phyloP scores from a whole-genome alignment of 2,797 vertebrate species.

The Picus viridis region DNA sequence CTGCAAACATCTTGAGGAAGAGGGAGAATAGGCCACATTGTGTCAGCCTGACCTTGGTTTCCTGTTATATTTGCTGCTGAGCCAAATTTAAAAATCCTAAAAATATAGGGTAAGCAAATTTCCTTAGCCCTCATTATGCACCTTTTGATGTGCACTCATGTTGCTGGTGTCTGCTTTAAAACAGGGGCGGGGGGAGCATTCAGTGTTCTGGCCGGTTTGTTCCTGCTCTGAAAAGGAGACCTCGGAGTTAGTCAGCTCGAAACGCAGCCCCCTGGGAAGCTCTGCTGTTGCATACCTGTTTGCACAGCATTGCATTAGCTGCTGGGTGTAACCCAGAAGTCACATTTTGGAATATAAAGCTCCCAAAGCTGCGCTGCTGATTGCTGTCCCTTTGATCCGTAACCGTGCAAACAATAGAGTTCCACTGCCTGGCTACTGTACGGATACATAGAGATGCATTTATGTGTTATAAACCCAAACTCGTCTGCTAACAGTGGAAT shows the following conservation, averaged over 20 bases:
- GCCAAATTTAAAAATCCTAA: constrained; percentile 57
- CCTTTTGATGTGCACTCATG: background rate
- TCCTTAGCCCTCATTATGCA: constrained; percentile 7
- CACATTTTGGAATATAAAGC: background rate
- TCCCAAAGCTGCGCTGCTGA: background rate
- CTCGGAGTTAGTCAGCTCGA: background rate
- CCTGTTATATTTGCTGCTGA: constrained; percentile 49
- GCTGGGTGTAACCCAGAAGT: background rate
- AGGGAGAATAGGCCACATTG: constrained; percentile 52
- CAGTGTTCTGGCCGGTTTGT: background rate
- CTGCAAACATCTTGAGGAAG: constrained; percentile 55
- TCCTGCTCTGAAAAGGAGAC: background rate
- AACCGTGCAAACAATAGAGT: background rate
- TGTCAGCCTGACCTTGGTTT: constrained; percentile 57
- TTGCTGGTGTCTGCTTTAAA: background rate
- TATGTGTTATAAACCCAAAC: background rate
- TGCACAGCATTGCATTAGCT: background rate
- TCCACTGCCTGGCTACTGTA: background rate
- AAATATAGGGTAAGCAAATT: constrained; percentile 54
- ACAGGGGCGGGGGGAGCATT: background rate
- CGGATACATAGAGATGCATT: background rate
- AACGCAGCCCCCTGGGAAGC: background rate
- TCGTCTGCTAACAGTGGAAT: constrained; percentile 15
- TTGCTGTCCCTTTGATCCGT: background rate
- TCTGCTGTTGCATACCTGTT: background rate